Evolutionary conservation across 53 echinoderm and acorn worm species (phyloP), one percentile per base, ranked within the genome.

Genomic region (Luidia sarsii): DNA sequence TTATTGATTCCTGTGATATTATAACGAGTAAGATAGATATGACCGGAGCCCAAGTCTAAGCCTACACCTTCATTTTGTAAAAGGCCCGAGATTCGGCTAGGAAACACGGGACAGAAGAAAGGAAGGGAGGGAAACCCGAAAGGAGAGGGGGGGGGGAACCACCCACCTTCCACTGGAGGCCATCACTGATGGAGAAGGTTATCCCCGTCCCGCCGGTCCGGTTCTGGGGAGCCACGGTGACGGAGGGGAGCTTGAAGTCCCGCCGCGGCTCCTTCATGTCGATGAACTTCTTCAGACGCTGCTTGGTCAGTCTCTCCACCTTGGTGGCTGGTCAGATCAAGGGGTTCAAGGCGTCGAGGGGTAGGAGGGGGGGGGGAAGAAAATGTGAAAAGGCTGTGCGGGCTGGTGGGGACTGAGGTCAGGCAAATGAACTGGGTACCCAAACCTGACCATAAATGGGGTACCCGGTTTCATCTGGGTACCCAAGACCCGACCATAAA

Each of bases 121-220:
- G n/a, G n/a, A n/a, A n/a, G n/a, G n/a, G n/a, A n/a, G n/a, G n/a
- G n/a, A n/a, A n/a, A n/a, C n/a, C n/a, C n/a, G n/a, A n/a, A n/a
- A n/a, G n/a, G n/a, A n/a, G n/a, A n/a, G n/a, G n/a, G n/a, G n/a
- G n/a, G n/a, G n/a, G n/a, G n/a, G n/a, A n/a, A n/a, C n/a, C n/a
- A 34, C 33, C 24, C 16, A 94, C 97, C 97, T 96, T 96, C 97
- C 97, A 96, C 39, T 96, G 94, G 11, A 96, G 84, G 22, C 97
- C 97, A 15, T 96, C 97, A 50, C 89, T 90, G 34, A 96, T 75
- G 25, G 93, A 91, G 64, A 96, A 96, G 10, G 93, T 91, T 50
- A 96, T 91, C 16, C 93, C 91, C 4, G 97, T 96, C 10, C 86
- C 91, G 9, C 97, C 97, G 7, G 88, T 75, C 43, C 90, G 85